phyloP scores from a whole-genome alignment of 2,797 vertebrate genomes.

The Sparus aurata region DNA sequence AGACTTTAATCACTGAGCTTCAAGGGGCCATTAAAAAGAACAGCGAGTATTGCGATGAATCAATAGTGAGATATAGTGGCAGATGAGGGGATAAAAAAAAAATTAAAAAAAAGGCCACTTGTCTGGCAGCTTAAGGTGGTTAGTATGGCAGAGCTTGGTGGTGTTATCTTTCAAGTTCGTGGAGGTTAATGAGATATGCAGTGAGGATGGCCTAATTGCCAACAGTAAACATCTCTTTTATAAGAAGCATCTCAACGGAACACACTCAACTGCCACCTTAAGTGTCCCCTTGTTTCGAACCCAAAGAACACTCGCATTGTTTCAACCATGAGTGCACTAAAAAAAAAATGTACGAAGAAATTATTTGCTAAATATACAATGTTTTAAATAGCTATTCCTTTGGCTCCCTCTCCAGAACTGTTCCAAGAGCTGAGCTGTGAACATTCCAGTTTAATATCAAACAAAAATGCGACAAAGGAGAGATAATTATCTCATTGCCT shows the following conservation, averaged over 20 bases:
- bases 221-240: constrained; percentile 45
- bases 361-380: no score
- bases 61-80: constrained; percentile 59
- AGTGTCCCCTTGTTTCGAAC: not conserved
- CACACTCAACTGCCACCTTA: constrained; percentile 2
- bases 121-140: constrained; percentile 21
- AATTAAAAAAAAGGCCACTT: not conserved
- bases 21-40: constrained; percentile 60
- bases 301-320: not conserved
- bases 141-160: constrained; percentile 28
- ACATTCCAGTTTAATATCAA: no score
- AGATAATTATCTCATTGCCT: no score
- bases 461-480: no score
- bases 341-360: no score
- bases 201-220: constrained; percentile 53
- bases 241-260: constrained; percentile 28
- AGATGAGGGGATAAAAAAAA: constrained; percentile 26
- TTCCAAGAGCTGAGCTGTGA: no score
- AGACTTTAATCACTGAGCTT: constrained; percentile 65
- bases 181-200: constrained; percentile 68
- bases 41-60: constrained; percentile 52
- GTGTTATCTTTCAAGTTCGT: constrained; percentile 53
- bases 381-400: no score
- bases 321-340: not conserved
- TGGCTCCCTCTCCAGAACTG: no score